Evolutionary conservation across 1,140 invertebrate species (phyloP), one percentile per base, ranked within the genome.

Genomic region (Harlomillsia oculata): DNA sequence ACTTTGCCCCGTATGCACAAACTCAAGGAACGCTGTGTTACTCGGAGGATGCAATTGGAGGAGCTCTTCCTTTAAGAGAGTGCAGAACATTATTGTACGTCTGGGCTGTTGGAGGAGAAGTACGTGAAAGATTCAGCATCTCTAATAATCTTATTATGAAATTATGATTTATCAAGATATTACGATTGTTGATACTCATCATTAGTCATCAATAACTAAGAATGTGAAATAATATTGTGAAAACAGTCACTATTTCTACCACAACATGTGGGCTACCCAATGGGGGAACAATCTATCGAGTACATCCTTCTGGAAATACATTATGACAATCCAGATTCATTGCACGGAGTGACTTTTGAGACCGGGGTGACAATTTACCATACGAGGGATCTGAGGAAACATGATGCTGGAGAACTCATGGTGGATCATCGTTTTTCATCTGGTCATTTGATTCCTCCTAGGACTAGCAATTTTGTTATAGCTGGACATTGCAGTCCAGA

Each of bases 401-500:
- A 39, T 23, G 57, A 59, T 14, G 57, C 57, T 29, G 57, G 40
- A 14, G 32, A 48, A 9, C 8, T 59, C 14, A 28, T 32, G 1
- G 28, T 53, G 1, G 23, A 6, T 3, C 58, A 60, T 41, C 16
- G 18, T 9, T 6, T 48, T 3, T 20, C 18, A 9, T 14, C 30
- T 13, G 13, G 43, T 5, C 32, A 46, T n/a, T 41, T 45, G 4
- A 55, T 60, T 44, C 58, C 58, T 16, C 51, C 51, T 11, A 28
- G 34, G 4, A 20, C 45, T 2, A 18, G 20, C 13, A 14, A 50
- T 5, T 60, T 34, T 20, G n/a, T 44, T 9, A 45, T 41, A 1
- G 41, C 34, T 28, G 58, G 52, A 16, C 58, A 60, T 25, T 60
- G 58, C 36, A 54, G 58, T 18, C 3, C 29, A 20, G 26, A 30